These are phyloP conservation scores for Agrotis ipsilon DNA, from an alignment of 2,888 invertebrate species.

Conservation along the genomic window DNA sequence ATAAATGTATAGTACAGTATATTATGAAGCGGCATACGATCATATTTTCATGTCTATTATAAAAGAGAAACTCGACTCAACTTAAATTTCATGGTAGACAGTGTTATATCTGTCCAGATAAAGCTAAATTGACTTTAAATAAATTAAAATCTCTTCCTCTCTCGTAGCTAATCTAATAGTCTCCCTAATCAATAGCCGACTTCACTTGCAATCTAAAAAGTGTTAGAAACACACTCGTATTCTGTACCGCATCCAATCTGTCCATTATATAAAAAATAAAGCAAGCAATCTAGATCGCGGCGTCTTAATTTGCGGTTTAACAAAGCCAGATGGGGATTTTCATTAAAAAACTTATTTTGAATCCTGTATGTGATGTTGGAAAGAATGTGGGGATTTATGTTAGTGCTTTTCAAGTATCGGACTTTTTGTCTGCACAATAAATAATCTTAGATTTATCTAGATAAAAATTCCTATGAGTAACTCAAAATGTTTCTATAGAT, in stretches of 20 bases:
- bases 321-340: conserved; percentile 61
- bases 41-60: too few relatives aligned
- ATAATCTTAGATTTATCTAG: neutral
- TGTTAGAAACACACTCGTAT: conserved; percentile 23
- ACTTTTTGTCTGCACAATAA: neutral
- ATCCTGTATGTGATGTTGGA: conserved; percentile 34
- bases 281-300: conserved; percentile 51
- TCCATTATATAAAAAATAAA: conserved; percentile 60
- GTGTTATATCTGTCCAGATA: too few relatives aligned
- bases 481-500: too few relatives aligned
- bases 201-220: conserved; percentile 32
- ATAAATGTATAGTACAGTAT: too few relatives aligned
- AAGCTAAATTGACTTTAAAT: too few relatives aligned
- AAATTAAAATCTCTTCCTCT: neutral
- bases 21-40: too few relatives aligned
- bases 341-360: conserved; percentile 54
- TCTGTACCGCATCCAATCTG: conserved; percentile 48
- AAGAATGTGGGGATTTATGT: conserved; percentile 35
- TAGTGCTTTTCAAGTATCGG: conserved; percentile 23
- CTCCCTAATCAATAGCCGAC: conserved; percentile 36
- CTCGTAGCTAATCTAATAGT: conserved; percentile 6
- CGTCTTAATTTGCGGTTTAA: conserved; percentile 61
- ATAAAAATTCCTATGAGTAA: neutral
- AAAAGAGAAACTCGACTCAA: too few relatives aligned
- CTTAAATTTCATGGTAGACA: too few relatives aligned